A percentile compares a stretch with the other conserved stretches of the same genome.
phyloP scores from a whole-genome alignment of 2,888 invertebrate species.

The Malachius bipustulatus region DNA sequence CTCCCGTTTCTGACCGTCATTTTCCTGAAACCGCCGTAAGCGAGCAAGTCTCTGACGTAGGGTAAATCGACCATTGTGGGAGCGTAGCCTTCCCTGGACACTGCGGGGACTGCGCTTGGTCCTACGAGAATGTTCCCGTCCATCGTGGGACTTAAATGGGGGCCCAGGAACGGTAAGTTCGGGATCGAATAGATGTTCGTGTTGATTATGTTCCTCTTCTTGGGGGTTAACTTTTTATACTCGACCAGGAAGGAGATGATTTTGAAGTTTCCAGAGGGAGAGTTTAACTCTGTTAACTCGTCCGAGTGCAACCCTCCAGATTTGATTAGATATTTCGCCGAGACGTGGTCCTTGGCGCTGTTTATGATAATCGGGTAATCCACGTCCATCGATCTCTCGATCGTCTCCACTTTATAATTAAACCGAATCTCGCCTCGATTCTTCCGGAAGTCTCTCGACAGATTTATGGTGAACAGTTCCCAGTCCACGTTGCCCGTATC shows the following conservation, averaged over 20 bases:
- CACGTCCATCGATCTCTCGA: background rate
- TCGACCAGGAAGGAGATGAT: constrained; percentile 92
- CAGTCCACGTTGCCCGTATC: constrained; percentile 84
- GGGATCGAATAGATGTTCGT: constrained; percentile 96
- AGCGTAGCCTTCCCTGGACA: constrained; percentile 88
- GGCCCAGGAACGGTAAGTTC: constrained; percentile 93
- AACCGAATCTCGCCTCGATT: constrained; percentile 61
- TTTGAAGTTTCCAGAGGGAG: constrained; percentile 59
- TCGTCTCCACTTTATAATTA: constrained; percentile 53
- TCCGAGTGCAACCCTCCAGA: constrained; percentile 91
- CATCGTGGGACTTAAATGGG: constrained; percentile 90
- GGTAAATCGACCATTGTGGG: constrained; percentile 51
- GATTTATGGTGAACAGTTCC: constrained; percentile 64
- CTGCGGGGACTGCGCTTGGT: constrained; percentile 88
- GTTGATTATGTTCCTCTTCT: constrained; percentile 56
- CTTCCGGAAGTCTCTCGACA: constrained; percentile 63
- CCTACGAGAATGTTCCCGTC: constrained; percentile 91
- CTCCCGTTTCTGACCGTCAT: constrained; percentile 63
- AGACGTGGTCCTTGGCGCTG: constrained; percentile 34
- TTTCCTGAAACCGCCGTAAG: constrained; percentile 63
- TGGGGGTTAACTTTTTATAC: constrained; percentile 67
- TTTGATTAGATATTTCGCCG: constrained; percentile 69
- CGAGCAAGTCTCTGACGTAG: constrained; percentile 56
- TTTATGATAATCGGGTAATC: constrained; percentile 42
- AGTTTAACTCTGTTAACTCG: constrained; percentile 68